Conservation (phyloP, 2,113 vertebrate species). For the Amphiprion ocellaris region DNA sequence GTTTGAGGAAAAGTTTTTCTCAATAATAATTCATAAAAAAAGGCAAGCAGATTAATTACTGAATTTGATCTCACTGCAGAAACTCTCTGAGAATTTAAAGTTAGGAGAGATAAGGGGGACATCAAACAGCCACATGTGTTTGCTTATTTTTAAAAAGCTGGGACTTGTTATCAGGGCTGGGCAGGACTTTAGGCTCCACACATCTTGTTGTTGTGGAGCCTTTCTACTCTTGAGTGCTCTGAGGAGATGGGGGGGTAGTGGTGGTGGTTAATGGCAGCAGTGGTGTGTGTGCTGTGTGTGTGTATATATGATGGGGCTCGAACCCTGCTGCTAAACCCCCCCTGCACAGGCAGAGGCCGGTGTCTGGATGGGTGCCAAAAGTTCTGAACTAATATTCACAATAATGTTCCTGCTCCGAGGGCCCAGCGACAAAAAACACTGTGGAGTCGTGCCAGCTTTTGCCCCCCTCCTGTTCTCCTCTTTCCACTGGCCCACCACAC, state of each 20-base stretch:
- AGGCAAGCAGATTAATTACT: slow-evolving; percentile 80
- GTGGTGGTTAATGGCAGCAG: slow-evolving; percentile 60
- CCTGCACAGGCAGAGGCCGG: slow-evolving; percentile 57
- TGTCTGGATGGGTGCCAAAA: slow-evolving; percentile 80
- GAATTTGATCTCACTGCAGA: slow-evolving; percentile 82
- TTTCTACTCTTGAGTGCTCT: slow-evolving; percentile 75
- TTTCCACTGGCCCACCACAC: slow-evolving; percentile 51
- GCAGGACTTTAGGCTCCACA: slow-evolving; percentile 82
- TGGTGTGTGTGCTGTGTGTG: slow-evolving; percentile 58
- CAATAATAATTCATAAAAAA: slow-evolving; percentile 67
- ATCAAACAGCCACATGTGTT: slow-evolving; percentile 92
- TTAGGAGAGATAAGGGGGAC: slow-evolving; percentile 83
- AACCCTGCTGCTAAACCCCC: slow-evolving; percentile 67
- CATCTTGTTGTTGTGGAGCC: slow-evolving; percentile 81
- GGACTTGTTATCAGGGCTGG: slow-evolving; percentile 89
- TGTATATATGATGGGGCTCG: slow-evolving; percentile 57
- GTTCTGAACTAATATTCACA: slow-evolving; percentile 81
- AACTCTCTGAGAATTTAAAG: slow-evolving; percentile 80
- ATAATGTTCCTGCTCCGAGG: slow-evolving; percentile 75
- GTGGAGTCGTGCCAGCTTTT: slow-evolving; percentile 76
- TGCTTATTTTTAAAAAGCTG: slow-evolving; percentile 90
- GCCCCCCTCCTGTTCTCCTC: slow-evolving; percentile 63
- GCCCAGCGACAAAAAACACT: slow-evolving; percentile 71
- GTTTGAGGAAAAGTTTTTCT: slow-evolving; percentile 72
- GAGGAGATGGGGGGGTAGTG: slow-evolving; percentile 55